phyloP scores from a whole-genome alignment of 2,797 vertebrate genomes.

The Ctenosaura bakeri region DNA sequence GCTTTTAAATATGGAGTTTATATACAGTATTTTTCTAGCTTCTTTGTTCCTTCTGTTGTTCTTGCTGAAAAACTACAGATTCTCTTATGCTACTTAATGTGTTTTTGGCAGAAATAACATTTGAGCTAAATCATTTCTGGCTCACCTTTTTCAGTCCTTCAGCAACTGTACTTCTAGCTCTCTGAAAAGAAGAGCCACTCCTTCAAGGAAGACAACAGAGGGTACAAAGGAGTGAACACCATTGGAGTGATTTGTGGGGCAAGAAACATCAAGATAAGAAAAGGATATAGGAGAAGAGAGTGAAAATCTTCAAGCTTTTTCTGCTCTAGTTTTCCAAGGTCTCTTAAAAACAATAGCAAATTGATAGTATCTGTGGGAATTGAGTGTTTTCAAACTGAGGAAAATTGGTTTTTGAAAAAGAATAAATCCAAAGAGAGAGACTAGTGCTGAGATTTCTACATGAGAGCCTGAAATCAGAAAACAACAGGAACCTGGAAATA shows the following conservation, averaged over 20 bases:
- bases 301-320: not conserved
- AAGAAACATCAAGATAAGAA: not conserved
- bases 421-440: slow-evolving; percentile 35
- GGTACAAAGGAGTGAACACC: not conserved
- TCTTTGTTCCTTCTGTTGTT: not conserved
- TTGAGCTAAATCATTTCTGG: not conserved
- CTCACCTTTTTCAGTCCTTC: not conserved
- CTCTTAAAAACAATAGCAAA: slow-evolving; percentile 19
- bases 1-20: not conserved
- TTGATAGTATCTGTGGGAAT: not conserved
- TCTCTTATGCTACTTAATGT: not conserved
- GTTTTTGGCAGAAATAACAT: not conserved
- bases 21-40: not conserved
- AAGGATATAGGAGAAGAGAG: not conserved
- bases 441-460: slow-evolving; percentile 27
- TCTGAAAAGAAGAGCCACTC: not conserved
- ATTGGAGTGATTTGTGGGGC: not conserved
- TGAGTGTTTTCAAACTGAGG: slow-evolving; percentile 3
- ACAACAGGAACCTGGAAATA: slow-evolving; percentile 55
- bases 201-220: not conserved
- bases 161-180: not conserved
- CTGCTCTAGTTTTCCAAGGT: not conserved
- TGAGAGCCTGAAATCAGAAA: slow-evolving; percentile 38
- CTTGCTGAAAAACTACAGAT: not conserved
- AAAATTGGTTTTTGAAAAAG: slow-evolving; percentile 42